A percentile compares a stretch with the other conserved stretches of the same genome.
phyloP scores from a whole-genome alignment of 2,888 invertebrate species.

The Mesorhabditis spiculigera region DNA sequence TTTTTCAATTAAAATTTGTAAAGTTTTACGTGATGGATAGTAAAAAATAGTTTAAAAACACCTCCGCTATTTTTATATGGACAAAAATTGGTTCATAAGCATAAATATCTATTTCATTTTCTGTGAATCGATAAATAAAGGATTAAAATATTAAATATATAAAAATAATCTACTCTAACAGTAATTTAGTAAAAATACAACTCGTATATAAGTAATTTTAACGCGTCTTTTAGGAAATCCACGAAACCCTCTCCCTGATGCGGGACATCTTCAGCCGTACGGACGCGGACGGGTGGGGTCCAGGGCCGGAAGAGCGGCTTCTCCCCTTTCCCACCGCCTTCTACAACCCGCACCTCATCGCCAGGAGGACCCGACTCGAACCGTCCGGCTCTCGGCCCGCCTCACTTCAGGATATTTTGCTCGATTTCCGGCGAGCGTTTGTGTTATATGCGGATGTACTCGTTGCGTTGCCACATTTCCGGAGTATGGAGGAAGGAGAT shows the following conservation, averaged over 20 bases:
- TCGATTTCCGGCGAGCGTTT: constrained; percentile 42
- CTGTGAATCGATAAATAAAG: too few species aligned
- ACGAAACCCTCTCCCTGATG: not conserved
- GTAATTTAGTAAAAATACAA: too few species aligned
- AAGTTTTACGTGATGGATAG: too few species aligned
- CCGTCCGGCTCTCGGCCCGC: constrained; percentile 35
- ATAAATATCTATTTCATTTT: too few species aligned
- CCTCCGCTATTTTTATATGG: too few species aligned
- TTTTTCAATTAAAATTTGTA: too few species aligned
- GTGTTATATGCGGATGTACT: constrained; percentile 42
- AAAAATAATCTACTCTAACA: too few species aligned
- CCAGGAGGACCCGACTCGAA: constrained; percentile 16
- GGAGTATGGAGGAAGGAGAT: constrained; percentile 15
- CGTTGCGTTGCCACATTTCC: constrained; percentile 17
- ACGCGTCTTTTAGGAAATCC: constrained; percentile 5
- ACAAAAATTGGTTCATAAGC: too few species aligned
- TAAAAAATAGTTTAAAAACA: too few species aligned
- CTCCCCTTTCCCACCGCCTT: constrained; percentile 10
- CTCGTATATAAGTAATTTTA: too few species aligned
- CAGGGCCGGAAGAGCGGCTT: too few species aligned
- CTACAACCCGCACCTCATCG: constrained; percentile 17
- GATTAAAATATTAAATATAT: too few species aligned
- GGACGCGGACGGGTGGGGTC: not conserved
- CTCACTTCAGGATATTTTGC: constrained; percentile 32
- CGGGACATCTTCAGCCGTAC: constrained; percentile 12